Percentiles rank a stretch among this genome's conserved stretches.
phyloP scores from a whole-genome alignment of 2,888 invertebrate species.

The Lycocerus yunnanus region DNA sequence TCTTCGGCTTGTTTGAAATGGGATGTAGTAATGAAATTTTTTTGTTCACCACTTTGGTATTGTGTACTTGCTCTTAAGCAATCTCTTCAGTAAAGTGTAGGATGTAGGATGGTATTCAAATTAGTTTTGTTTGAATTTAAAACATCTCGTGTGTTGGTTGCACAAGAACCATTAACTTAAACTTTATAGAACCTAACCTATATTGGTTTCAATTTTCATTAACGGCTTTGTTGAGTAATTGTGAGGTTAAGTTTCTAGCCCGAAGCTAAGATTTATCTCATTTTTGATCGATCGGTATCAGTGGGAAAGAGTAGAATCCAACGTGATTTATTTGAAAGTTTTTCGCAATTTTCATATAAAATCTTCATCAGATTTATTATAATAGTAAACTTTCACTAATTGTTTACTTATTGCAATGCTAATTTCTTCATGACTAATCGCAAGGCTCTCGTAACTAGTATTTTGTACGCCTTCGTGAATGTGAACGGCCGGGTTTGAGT shows the following conservation, averaged over 20 bases:
- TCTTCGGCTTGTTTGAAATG: background rate
- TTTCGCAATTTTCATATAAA: background rate
- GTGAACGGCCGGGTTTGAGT: slow-evolving; percentile 23
- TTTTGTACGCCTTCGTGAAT: slow-evolving; percentile 19
- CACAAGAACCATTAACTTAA: background rate
- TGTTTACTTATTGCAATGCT: slow-evolving; percentile 20
- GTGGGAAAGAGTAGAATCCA: background rate
- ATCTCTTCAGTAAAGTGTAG: background rate
- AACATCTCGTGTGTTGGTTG: background rate
- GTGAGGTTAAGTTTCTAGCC: background rate
- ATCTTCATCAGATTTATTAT: slow-evolving; percentile 6
- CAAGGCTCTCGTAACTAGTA: slow-evolving; percentile 10
- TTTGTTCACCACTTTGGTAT: background rate
- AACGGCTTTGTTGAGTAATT: background rate
- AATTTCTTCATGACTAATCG: slow-evolving; percentile 9
- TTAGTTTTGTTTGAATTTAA: background rate
- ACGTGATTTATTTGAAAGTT: background rate
- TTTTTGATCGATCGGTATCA: background rate
- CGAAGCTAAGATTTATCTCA: background rate
- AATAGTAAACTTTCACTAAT: slow-evolving; percentile 27
- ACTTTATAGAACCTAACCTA: background rate
- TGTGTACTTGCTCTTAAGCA: background rate
- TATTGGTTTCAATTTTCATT: background rate
- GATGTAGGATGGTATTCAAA: background rate
- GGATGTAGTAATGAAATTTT: background rate